Evolutionary conservation across 2,113 vertebrate genomes (phyloP).

Genomic region (Dinomys branickii): DNA sequence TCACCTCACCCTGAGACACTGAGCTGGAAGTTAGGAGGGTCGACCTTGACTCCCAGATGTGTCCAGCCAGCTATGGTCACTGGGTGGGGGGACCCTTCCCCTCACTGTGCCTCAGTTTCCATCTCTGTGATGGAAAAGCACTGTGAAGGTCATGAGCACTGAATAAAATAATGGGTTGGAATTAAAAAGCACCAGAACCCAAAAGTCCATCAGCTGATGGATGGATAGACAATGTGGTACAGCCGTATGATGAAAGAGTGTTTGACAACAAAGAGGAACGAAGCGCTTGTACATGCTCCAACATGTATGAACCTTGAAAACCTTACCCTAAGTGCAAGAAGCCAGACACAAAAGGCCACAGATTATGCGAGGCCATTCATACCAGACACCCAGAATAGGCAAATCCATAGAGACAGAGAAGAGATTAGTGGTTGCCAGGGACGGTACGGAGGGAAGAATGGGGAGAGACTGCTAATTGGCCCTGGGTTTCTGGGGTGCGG

Average conservation of each 20-base stretch:
- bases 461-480: not conserved
- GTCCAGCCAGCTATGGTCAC: not conserved
- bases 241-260: too few species aligned
- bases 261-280: not conserved
- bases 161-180: not conserved
- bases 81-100: not conserved
- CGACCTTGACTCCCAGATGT: not conserved
- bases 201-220: accelerated
- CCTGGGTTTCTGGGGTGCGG: not conserved
- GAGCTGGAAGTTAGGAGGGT: not conserved
- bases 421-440: not conserved
- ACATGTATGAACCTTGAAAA: not conserved
- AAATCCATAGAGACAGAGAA: not conserved
- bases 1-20: not conserved
- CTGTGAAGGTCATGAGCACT: accelerated
- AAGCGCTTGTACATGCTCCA: accelerated
- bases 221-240: accelerated
- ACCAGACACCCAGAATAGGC: not conserved
- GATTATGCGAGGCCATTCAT: not conserved
- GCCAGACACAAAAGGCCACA: not conserved
- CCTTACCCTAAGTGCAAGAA: not conserved
- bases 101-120: not conserved
- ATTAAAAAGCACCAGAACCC: too few species aligned
- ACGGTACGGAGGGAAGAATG: not conserved
- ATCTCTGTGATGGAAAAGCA: not conserved